phyloP scores from a whole-genome alignment of 2,113 vertebrate species.

The Chlorocebus sabaeus region DNA sequence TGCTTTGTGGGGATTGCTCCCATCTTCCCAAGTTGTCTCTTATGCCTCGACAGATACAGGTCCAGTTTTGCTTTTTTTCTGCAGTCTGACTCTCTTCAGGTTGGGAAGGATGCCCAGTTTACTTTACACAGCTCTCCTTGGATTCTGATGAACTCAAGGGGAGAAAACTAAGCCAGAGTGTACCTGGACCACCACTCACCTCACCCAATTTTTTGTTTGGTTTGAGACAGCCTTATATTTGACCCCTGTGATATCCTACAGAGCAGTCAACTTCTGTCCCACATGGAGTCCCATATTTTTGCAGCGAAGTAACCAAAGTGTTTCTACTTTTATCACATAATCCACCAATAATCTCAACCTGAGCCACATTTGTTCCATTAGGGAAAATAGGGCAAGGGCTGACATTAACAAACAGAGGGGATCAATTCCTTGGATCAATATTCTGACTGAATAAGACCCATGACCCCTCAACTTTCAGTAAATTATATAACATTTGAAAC shows the following conservation, averaged over 20 bases:
- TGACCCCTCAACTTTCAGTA: conserved; percentile 22
- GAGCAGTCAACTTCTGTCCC: not conserved
- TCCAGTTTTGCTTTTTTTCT: conserved; percentile 2
- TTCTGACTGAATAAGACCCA: conserved; percentile 41
- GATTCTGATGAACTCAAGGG: not conserved
- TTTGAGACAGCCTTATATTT: not conserved
- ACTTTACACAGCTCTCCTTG: not conserved
- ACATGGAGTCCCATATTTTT: not conserved
- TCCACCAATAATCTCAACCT: not conserved
- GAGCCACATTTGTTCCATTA: conserved; percentile 29
- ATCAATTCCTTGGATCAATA: conserved; percentile 48
- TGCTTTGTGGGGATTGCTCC: not conserved
- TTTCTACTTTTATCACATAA: not conserved
- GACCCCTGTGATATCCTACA: not conserved
- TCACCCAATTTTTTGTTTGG: not conserved
- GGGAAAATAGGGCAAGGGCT: not conserved
- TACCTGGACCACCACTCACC: not conserved
- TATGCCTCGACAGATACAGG: not conserved
- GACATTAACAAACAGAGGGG: conserved; percentile 27
- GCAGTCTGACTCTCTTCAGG: not conserved
- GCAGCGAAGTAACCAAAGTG: not conserved
- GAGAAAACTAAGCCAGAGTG: not conserved
- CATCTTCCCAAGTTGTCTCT: not conserved
- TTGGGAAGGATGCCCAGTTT: not conserved
- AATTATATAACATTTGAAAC: not conserved